Evolutionary conservation across 2,888 invertebrate species (phyloP).

Genomic region (Sipha maydis): DNA sequence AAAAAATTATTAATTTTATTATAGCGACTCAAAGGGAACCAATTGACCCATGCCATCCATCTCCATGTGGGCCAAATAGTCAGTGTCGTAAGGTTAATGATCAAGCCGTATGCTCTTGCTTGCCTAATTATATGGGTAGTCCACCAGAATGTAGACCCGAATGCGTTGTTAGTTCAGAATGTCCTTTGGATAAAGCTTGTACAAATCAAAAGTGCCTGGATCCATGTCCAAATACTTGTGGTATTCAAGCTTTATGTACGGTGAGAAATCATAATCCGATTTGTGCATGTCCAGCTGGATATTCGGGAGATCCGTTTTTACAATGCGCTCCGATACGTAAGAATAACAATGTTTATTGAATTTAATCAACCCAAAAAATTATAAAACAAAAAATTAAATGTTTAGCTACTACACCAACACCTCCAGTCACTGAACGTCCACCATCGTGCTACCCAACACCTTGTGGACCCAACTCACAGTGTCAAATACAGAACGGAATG

Average conservation of each 20-base stretch:
- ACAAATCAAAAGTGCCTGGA: slow-evolving; percentile 86
- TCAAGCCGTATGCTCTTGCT: slow-evolving; percentile 87
- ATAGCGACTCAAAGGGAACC: slow-evolving; percentile 69
- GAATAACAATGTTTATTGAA: slow-evolving; percentile 64
- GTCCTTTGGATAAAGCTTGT: slow-evolving; percentile 83
- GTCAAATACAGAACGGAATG: slow-evolving; percentile 74
- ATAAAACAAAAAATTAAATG: not conserved
- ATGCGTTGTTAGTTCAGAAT: slow-evolving; percentile 88
- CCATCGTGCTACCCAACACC: slow-evolving; percentile 78
- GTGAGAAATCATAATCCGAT: slow-evolving; percentile 88
- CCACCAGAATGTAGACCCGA: slow-evolving; percentile 86
- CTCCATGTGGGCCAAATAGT: slow-evolving; percentile 89
- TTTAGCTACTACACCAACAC: slow-evolving; percentile 62
- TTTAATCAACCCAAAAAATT: not conserved
- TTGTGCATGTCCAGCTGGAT: slow-evolving; percentile 85
- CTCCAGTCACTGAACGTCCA: slow-evolving; percentile 63
- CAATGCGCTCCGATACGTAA: slow-evolving; percentile 79
- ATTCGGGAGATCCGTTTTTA: slow-evolving; percentile 87
- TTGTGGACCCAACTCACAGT: slow-evolving; percentile 82
- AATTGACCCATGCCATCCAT: slow-evolving; percentile 81
- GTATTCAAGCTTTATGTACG: slow-evolving; percentile 84
- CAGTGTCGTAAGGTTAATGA: slow-evolving; percentile 82
- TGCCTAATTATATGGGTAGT: slow-evolving; percentile 80
- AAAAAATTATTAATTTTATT: slow-evolving; percentile 61
- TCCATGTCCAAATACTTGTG: slow-evolving; percentile 88